Conservation (phyloP, 2,113 vertebrate species). For the Platysteira castanea region DNA sequence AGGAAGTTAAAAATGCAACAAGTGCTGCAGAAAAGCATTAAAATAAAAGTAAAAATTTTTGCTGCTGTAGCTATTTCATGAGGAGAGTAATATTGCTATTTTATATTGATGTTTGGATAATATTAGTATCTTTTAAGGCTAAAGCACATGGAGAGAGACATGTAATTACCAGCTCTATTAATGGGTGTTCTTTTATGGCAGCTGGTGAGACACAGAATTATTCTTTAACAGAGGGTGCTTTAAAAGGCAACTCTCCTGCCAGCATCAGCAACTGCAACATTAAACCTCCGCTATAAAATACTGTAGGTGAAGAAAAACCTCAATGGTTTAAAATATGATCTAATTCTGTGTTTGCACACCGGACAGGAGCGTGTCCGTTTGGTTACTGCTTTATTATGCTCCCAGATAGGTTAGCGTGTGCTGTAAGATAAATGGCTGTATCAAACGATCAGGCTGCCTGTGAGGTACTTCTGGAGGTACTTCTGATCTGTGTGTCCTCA, state of each 20-base stretch:
- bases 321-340: neutral
- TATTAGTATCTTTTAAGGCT: neutral
- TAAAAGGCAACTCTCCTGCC: neutral
- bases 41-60: neutral
- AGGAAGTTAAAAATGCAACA: slow-evolving; percentile 53
- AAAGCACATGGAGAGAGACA: neutral
- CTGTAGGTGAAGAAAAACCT: neutral
- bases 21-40: slow-evolving; percentile 13
- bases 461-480: slow-evolving; percentile 3
- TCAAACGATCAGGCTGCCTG: neutral
- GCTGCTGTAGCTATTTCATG: neutral
- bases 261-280: neutral
- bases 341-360: neutral
- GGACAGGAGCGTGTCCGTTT: neutral
- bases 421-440: neutral
- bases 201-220: neutral
- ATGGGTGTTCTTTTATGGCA: neutral
- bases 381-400: neutral
- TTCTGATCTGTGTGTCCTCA: neutral
- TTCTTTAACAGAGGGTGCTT: neutral
- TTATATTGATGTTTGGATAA: neutral
- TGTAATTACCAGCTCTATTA: neutral
- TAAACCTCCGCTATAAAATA: neutral
- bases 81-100: neutral
- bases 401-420: neutral